Evolutionary conservation across 2,797 vertebrate genomes (phyloP).

Genomic region (Momotus momota): DNA sequence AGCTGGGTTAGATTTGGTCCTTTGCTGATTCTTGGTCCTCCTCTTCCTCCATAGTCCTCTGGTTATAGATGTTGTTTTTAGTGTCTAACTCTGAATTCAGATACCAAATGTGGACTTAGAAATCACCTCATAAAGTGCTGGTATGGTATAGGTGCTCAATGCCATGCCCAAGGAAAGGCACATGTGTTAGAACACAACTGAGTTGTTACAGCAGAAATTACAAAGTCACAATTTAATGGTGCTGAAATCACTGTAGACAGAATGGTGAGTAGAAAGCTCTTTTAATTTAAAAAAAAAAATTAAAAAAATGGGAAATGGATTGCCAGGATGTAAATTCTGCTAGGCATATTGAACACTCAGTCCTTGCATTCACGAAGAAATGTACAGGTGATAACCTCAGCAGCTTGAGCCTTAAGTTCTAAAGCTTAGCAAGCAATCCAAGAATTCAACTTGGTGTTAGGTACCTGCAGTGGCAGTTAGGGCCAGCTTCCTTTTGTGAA

Average conservation of each 20-base stretch:
- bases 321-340: not conserved
- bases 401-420: not conserved
- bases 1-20: not conserved
- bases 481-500: not conserved
- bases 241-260: not conserved
- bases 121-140: not conserved
- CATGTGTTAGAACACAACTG: accelerated
- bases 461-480: not conserved
- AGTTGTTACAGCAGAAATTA: not conserved
- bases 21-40: not conserved
- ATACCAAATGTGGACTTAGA: not conserved
- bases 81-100: not conserved
- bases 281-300: not conserved
- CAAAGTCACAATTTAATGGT: not conserved
- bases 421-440: not conserved
- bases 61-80: not conserved
- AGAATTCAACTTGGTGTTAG: not conserved
- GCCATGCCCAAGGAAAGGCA: not conserved
- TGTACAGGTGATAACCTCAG: not conserved
- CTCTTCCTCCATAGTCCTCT: not conserved
- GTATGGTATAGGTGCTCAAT: not conserved
- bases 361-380: not conserved
- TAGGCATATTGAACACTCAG: not conserved
- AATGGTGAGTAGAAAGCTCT: not conserved
- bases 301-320: not conserved